Base-by-base conservation (phyloP, 2,888 invertebrate genomes). In the Coenonympha arcania region DNA sequence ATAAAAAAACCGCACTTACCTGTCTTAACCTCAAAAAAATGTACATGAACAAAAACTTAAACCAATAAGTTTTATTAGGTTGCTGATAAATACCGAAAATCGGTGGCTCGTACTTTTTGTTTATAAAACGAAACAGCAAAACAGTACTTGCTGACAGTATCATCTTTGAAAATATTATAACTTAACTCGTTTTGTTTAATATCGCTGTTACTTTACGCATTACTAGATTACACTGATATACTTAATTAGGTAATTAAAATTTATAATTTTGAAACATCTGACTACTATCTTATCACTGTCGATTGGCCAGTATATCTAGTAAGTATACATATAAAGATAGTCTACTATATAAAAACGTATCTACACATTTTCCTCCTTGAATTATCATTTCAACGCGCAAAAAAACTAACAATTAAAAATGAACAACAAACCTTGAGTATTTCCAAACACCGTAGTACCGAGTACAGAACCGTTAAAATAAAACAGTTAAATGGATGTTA, bases 21-120 rank as follows among this genome's bases (percentile, higher is more conserved):
- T 88, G 79, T 73, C 71, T 77, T 0, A 81, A 18, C 55, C 63
- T 70, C 30, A 89, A 64, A 34, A 80, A 46, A 9, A 66, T 47
- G 60, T 77, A 89, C 76, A 88, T 84, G 52, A 84, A 71, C 6
- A 72, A 26, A 59, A 87, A 87, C 70, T 89, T 89, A 6, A 86
- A 48, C 72, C 74, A 87, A 61, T 82, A 89, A 46, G 74, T 77
- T 57, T 85, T 87, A 60, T 85, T 85, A 31, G 69, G 71, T 60
- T 84, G 77, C 50, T 79, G 85, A 62, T 89, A 90, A 33, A 89
- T 69, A 46, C 89, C 88, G 28, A 84, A 77, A 51, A 87, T 73
- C 0, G 87, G 75, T 0, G 78, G 73, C 30, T 71, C 77, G 19
- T 64, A 60, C 41, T 67, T 69, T 42, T 63, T 68, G 65, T 84